phyloP scores from a whole-genome alignment of 2,888 invertebrate genomes.

The Eurytoma adleriae region DNA sequence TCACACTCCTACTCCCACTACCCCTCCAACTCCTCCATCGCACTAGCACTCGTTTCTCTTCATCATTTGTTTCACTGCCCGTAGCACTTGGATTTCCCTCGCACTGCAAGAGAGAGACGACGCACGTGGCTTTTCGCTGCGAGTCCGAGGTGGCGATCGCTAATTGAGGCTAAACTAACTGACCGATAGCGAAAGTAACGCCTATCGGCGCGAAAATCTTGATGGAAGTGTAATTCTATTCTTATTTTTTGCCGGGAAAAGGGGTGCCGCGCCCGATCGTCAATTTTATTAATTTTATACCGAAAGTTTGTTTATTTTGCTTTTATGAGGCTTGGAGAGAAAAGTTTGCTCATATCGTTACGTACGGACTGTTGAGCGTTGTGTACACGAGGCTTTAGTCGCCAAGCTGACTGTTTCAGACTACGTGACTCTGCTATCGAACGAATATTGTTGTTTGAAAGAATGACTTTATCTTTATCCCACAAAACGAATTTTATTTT shows the following conservation, averaged over 20 bases:
- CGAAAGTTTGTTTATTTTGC: too few species aligned
- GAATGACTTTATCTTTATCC: neutral
- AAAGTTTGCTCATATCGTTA: neutral
- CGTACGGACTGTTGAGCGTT: neutral
- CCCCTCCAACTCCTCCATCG: neutral
- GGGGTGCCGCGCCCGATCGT: too few species aligned
- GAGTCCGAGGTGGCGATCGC: neutral
- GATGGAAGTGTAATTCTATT: too few species aligned
- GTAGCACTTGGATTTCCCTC: too few species aligned
- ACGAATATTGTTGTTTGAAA: conserved; percentile 16
- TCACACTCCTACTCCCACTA: neutral
- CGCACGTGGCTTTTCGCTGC: conserved; percentile 9
- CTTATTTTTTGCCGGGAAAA: too few species aligned
- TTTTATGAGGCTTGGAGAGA: neutral
- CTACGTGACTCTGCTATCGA: conserved; percentile 30
- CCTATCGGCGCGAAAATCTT: too few species aligned
- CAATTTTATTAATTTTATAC: too few species aligned
- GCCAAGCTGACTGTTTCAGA: conserved; percentile 12
- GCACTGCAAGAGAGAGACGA: neutral
- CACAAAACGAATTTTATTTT: conserved; percentile 5
- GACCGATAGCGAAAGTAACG: too few species aligned
- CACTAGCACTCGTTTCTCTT: too few species aligned
- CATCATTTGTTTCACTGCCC: too few species aligned
- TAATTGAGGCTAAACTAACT: conserved; percentile 10
- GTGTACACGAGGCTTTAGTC: neutral